Evolutionary conservation across 2,113 vertebrate species (phyloP), one percentile per base, ranked within the genome.

Genomic region (Buteo buteo): DNA sequence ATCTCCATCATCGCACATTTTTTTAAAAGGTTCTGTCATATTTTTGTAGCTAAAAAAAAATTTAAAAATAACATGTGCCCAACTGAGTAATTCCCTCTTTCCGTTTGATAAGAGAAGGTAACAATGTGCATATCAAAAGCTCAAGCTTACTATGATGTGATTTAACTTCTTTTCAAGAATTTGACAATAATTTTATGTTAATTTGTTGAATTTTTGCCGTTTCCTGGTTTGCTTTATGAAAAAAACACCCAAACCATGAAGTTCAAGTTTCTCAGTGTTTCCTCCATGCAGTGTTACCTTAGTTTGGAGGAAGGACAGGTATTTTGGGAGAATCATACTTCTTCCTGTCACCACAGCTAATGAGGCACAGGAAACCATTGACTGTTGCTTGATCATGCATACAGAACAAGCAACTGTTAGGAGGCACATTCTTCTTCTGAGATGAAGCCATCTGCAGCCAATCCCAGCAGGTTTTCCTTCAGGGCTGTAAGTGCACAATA

Each of bases 351-450:
- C 91, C 93, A 95, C 86, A 96, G 94, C 97, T 99, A 99, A 99
- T 99, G 98, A 99, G 98, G 98, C 98, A 98, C 98, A 98, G 87
- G 98, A 98, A 98, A 97, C 96, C 97, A 97, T 98, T 98, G 98
- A 97, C 98, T 98, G 97, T 96, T 98, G 97, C 90, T 98, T 98
- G 98, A 98, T 98, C 98, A 98, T 98, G 98, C 98, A 98, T 98
- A 98, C 96, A 97, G 96, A 98, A 98, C 94, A 98, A 98, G 96
- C 70, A 95, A 97, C 94, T 94, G 95, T 98, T 97, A 97, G 92
- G 92, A 98, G 69, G 83, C 78, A 95, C 74, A 96, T 98, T 97
- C 96, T 97, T 98, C 93, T 97, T 98, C 95, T 25, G 87, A 96
- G 91, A 95, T 74, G 90, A 97, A 98, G 96, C 96, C 97, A 98